A percentile compares a stretch with the other conserved stretches of the same genome.
Evolutionary conservation across 2,113 vertebrate species (phyloP).

Genomic region (Colinus virginianus): DNA sequence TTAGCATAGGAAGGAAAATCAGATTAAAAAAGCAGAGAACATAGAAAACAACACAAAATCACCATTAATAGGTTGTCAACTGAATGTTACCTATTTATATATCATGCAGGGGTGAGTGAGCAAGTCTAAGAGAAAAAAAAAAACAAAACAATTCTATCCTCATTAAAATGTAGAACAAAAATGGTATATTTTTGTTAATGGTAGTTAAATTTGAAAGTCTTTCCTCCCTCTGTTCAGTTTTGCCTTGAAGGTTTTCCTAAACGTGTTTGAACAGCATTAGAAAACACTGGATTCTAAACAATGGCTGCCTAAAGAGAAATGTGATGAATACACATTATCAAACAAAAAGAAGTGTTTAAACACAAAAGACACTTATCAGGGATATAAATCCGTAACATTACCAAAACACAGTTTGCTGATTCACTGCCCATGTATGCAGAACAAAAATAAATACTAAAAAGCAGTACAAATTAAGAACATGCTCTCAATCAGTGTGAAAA

Average conservation of each 20-base stretch:
- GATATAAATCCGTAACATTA: background rate
- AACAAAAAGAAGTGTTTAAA: background rate
- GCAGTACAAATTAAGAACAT: slow-evolving; percentile 15
- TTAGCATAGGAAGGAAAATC: background rate
- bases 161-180: background rate
- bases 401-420: slow-evolving; percentile 32
- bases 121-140: background rate
- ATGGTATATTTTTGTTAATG: background rate
- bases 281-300: slow-evolving; percentile 21
- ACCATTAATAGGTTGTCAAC: background rate
- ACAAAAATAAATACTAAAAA: slow-evolving; percentile 9
- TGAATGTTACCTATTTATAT: background rate
- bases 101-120: background rate
- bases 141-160: background rate
- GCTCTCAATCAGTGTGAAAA: background rate
- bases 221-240: background rate
- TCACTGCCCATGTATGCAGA: slow-evolving; percentile 33
- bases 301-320: slow-evolving; percentile 28
- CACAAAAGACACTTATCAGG: background rate
- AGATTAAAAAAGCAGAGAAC: background rate
- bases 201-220: background rate
- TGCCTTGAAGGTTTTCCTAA: background rate
- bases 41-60: background rate
- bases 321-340: background rate
- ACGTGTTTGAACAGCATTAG: background rate